These are phyloP conservation scores for Perca flavescens DNA, from an alignment of 2,113 vertebrate genomes.

Conservation along the genomic window DNA sequence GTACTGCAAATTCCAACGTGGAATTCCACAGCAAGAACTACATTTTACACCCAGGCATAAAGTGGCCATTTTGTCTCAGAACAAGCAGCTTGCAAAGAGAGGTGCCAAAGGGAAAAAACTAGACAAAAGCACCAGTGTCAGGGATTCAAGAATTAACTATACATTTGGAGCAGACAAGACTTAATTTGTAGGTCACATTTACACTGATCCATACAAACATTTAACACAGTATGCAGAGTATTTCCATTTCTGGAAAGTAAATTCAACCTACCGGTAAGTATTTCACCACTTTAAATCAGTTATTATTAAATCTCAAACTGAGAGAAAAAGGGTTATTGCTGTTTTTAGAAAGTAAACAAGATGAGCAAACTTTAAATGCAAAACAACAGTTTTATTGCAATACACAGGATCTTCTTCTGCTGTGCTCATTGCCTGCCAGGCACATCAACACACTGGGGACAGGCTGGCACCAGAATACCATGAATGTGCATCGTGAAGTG, in stretches of 20 bases:
- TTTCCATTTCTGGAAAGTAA: not conserved
- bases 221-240: not conserved
- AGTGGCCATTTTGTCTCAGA: constrained; percentile 17
- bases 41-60: not conserved
- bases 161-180: constrained; percentile 17
- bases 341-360: constrained; percentile 19
- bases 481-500: constrained; percentile 61
- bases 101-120: constrained; percentile 29
- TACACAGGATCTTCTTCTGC: constrained; percentile 76
- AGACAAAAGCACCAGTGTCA: constrained; percentile 55
- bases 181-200: constrained; percentile 1
- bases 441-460: constrained; percentile 70
- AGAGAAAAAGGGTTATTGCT: not conserved
- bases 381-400: constrained; percentile 89
- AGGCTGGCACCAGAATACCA: constrained; percentile 70
- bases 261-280: not conserved
- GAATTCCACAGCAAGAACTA: not conserved
- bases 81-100: constrained; percentile 5
- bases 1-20: not conserved
- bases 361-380: constrained; percentile 68
- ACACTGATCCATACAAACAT: constrained; percentile 1
- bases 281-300: not conserved
- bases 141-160: not conserved
- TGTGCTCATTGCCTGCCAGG: constrained; percentile 72
- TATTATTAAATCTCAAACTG: not conserved